Percentiles rank a stretch among this genome's conserved stretches.
Evolutionary conservation across 2,888 invertebrate species (phyloP).

Genomic region (Heliconius aoede): DNA sequence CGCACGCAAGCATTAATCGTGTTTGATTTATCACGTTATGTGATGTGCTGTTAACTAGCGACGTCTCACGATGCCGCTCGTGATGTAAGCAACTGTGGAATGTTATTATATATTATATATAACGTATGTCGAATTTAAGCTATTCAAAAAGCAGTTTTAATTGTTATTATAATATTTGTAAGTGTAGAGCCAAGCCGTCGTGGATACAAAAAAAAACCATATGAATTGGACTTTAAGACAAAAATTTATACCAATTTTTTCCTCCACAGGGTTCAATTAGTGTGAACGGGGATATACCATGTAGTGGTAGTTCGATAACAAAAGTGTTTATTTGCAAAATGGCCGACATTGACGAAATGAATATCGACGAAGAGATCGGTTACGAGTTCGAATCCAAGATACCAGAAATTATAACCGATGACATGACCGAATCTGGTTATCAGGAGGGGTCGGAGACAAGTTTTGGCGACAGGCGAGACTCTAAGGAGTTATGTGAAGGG

Average conservation of each 20-base stretch:
- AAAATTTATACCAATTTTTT: background rate
- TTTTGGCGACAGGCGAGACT: slow-evolving; percentile 75
- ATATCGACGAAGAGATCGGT: slow-evolving; percentile 71
- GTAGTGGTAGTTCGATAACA: slow-evolving; percentile 69
- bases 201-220: background rate
- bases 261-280: slow-evolving; percentile 66
- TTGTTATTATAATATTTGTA: background rate
- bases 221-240: background rate
- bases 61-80: background rate
- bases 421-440: slow-evolving; percentile 79
- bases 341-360: slow-evolving; percentile 69
- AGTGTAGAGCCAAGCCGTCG: background rate
- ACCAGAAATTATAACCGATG: slow-evolving; percentile 77
- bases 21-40: slow-evolving; percentile 8
- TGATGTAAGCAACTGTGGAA: slow-evolving; percentile 12
- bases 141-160: background rate
- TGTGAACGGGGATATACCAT: slow-evolving; percentile 66
- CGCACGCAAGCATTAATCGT: slow-evolving; percentile 9
- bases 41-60: background rate
- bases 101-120: background rate
- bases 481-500: slow-evolving; percentile 76
- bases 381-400: slow-evolving; percentile 75
- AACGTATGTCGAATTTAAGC: background rate
- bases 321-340: slow-evolving; percentile 57
- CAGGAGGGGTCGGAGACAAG: slow-evolving; percentile 78